Conservation (phyloP, 2,113 vertebrate genomes). For the Cathartes aura region DNA sequence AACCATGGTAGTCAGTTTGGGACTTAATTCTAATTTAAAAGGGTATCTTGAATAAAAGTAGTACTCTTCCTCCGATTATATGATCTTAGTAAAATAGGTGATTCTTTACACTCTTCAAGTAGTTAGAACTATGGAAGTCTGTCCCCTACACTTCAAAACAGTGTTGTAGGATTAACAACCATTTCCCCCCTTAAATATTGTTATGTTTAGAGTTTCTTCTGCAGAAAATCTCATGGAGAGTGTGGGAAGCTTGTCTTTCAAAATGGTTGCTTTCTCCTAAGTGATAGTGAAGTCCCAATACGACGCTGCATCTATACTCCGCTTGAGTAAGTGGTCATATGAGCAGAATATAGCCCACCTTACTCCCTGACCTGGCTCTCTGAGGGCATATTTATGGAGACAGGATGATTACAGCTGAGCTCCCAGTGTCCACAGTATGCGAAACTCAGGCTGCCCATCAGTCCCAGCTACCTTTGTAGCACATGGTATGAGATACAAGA, state of each 20-base stretch:
- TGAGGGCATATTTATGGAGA: neutral
- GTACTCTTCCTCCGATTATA: neutral
- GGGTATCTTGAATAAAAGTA: neutral
- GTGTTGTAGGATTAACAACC: neutral
- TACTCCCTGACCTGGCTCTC: neutral
- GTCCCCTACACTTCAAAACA: neutral
- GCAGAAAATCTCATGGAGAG: neutral
- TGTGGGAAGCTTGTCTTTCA: neutral
- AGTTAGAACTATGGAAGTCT: neutral
- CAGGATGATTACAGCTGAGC: neutral
- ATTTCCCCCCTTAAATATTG: neutral
- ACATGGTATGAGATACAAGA: neutral
- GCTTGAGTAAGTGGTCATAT: neutral
- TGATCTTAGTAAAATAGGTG: neutral
- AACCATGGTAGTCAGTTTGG: neutral
- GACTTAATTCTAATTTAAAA: neutral
- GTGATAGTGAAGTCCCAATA: neutral
- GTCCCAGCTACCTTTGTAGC: neutral
- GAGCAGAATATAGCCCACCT: neutral
- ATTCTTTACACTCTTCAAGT: neutral
- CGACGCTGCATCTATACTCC: fast-evolving
- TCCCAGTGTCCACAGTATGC: neutral
- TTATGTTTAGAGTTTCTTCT: neutral
- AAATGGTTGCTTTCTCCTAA: neutral
- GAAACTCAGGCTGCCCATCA: neutral